phyloP scores from a whole-genome alignment of 2,113 vertebrate genomes.

The Chlorodrepanis virens region DNA sequence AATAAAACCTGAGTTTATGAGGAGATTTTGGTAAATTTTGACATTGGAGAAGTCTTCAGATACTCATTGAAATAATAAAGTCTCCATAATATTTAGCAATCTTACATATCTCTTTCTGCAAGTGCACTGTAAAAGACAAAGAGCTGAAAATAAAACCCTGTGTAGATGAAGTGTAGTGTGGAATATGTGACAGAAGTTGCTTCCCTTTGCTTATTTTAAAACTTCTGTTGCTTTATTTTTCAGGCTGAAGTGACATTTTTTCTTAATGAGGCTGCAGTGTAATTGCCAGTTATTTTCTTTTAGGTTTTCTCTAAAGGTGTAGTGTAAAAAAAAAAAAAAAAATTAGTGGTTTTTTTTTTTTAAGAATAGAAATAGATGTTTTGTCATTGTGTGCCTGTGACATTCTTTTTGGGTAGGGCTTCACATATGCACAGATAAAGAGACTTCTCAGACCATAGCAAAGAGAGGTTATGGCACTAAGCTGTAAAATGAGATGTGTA shows the following conservation, averaged over 20 bases:
- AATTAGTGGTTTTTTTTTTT: not conserved
- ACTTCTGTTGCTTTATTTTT: not conserved
- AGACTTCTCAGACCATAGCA: not conserved
- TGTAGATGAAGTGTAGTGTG: not conserved
- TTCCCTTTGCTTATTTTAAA: not conserved
- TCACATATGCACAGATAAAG: not conserved
- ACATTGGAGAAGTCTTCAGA: not conserved
- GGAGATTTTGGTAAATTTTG: not conserved
- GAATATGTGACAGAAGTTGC: not conserved
- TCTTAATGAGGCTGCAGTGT: not conserved
- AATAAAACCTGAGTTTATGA: not conserved
- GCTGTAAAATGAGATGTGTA: not conserved
- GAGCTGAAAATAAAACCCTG: not conserved
- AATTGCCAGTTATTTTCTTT: not conserved
- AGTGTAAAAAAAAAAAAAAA: not conserved
- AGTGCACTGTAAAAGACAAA: not conserved
- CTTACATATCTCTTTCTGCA: not conserved
- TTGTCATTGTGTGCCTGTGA: not conserved
- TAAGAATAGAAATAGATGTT: not conserved
- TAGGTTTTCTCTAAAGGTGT: not conserved
- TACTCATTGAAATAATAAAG: not conserved
- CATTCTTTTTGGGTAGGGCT: not conserved
- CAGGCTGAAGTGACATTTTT: not conserved
- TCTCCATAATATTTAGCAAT: accelerated
- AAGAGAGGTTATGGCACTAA: not conserved